Evolutionary conservation across 2,113 vertebrate species (phyloP).

Genomic region (Corythaixoides concolor): DNA sequence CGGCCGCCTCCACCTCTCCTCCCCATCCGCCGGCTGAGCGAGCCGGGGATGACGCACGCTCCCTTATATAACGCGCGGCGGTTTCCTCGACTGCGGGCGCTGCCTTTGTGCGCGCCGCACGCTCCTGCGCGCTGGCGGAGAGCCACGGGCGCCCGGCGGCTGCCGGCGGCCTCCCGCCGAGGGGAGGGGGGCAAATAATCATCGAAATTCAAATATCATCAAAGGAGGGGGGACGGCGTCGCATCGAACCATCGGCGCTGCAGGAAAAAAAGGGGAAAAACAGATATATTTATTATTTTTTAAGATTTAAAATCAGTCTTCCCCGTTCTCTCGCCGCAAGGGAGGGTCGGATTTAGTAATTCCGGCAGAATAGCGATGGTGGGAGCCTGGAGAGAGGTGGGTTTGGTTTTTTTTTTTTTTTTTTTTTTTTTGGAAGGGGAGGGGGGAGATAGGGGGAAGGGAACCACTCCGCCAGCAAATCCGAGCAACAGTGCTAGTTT

Average conservation of each 20-base stretch:
- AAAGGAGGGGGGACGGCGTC: background rate
- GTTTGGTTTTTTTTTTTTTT: no score
- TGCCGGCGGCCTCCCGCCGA: slow-evolving; percentile 69
- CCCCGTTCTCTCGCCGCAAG: no score
- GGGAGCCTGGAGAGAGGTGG: background rate
- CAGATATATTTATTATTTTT: background rate
- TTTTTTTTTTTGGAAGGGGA: no score
- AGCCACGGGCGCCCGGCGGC: slow-evolving; percentile 72
- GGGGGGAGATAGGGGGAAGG: background rate
- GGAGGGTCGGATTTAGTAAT: background rate
- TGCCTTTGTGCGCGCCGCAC: slow-evolving; percentile 68
- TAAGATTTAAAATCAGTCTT: background rate
- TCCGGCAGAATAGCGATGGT: background rate
- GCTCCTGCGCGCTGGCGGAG: slow-evolving; percentile 60
- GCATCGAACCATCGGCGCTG: slow-evolving; percentile 20
- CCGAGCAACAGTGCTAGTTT: background rate
- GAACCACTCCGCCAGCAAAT: background rate
- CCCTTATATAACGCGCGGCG: slow-evolving; percentile 71
- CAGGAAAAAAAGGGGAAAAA: slow-evolving; percentile 66
- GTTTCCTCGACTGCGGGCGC: slow-evolving; percentile 75
- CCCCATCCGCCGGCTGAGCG: slow-evolving; percentile 12
- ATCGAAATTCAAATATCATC: no score
- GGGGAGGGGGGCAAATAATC: no score
- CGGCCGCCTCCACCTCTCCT: background rate
- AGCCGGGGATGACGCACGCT: slow-evolving; percentile 66